Evolutionary conservation across 2,113 vertebrate genomes (phyloP).

Genomic region (Antidorcas marsupialis): DNA sequence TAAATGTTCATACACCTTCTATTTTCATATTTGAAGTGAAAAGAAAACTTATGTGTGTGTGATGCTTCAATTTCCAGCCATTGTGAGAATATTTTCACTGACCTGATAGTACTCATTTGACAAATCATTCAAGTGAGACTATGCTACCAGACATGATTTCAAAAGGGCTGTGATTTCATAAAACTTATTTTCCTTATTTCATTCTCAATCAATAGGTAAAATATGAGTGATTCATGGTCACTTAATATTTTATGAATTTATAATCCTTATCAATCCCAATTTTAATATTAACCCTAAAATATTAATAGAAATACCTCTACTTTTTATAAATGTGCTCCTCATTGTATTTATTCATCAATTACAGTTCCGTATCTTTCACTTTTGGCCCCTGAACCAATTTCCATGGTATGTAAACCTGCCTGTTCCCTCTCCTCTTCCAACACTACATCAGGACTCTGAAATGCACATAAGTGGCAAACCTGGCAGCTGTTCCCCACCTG

Average conservation of each 20-base stretch:
- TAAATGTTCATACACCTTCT: not conserved
- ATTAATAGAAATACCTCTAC: slow-evolving; percentile 1
- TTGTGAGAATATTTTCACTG: not conserved
- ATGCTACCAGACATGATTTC: not conserved
- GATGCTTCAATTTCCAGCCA: not conserved
- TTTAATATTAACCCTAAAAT: slow-evolving; percentile 45
- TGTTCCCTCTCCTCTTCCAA: not conserved
- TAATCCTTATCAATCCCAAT: not conserved
- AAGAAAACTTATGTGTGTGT: not conserved
- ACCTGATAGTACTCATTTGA: not conserved
- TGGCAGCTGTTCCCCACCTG: not conserved
- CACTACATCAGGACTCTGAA: not conserved
- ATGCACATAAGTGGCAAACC: not conserved
- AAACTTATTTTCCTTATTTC: not conserved
- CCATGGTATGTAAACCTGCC: not conserved
- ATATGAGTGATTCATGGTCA: not conserved
- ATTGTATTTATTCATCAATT: not conserved
- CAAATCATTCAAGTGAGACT: not conserved
- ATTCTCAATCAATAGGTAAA: not conserved
- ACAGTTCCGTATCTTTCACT: not conserved
- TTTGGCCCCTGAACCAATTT: not conserved
- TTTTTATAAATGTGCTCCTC: not conserved
- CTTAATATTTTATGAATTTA: slow-evolving; percentile 40
- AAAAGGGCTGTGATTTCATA: not conserved
- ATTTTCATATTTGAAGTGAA: slow-evolving; percentile 3